Evolutionary conservation across 2,113 vertebrate genomes (phyloP).

Genomic region (Megaceryle maxima): DNA sequence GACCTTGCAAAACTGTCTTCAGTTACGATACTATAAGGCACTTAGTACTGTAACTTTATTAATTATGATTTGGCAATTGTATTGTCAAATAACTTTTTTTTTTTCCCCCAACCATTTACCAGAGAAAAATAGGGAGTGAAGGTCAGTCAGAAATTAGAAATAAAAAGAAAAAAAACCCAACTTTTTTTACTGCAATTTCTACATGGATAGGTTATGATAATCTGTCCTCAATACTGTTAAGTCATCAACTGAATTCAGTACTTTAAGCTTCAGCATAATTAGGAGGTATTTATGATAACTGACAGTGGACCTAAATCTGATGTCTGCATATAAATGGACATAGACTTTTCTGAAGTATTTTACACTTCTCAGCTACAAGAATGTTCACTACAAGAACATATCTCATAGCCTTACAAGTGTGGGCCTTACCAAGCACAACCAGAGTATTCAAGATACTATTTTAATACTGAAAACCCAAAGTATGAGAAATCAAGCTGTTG

Average conservation of each 20-base stretch:
- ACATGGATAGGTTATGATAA: not conserved
- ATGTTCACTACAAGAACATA: not conserved
- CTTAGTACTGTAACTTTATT: not conserved
- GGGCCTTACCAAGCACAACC: conserved; percentile 64
- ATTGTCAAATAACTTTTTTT: not conserved
- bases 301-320: not conserved
- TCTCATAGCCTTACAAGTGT: conserved; percentile 23
- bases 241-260: not conserved
- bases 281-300: conserved; percentile 26
- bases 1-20: not conserved
- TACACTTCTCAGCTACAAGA: conserved; percentile 27
- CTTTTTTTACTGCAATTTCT: not conserved
- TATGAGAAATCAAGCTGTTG: conserved; percentile 60
- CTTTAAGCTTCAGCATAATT: conserved; percentile 15
- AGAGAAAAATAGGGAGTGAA: not conserved
- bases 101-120: not conserved
- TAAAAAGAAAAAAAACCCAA: accelerated
- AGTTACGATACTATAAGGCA: not conserved
- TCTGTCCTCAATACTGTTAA: not conserved
- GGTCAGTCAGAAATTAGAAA: not conserved
- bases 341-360: conserved; percentile 42
- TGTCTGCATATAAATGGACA: not conserved
- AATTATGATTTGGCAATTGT: not conserved
- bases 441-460: conserved; percentile 62
- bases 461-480: conserved; percentile 68